Percentiles rank a stretch among this genome's conserved stretches.
Conservation (phyloP, 2,888 invertebrate species). For the Hoplodrina ambigua region DNA sequence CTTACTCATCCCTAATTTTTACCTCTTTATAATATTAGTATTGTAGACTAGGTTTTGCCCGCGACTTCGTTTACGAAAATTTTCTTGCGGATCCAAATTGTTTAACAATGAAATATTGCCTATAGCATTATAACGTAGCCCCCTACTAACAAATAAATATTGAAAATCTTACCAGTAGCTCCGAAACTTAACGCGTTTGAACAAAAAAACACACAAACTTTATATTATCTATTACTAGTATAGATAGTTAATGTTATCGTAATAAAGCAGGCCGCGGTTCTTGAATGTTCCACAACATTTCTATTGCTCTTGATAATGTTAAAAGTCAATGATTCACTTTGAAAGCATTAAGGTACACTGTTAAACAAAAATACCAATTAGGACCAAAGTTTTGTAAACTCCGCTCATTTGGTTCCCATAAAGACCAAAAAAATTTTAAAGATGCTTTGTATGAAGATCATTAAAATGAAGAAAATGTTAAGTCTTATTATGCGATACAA, state of each 20-base stretch:
- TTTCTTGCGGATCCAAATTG: too few species aligned
- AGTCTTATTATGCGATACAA: background rate
- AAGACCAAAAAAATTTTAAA: background rate
- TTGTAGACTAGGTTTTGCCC: too few species aligned
- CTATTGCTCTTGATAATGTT: background rate
- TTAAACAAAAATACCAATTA: slow-evolving; percentile 8
- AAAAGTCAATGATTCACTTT: slow-evolving; percentile 1
- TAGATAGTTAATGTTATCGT: slow-evolving; percentile 31
- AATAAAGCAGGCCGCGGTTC: slow-evolving; percentile 28
- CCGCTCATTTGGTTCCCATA: background rate
- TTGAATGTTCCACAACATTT: slow-evolving; percentile 36
- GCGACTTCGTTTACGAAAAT: too few species aligned
- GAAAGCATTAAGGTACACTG: background rate
- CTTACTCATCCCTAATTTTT: too few species aligned
- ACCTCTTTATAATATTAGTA: too few species aligned
- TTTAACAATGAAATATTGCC: too few species aligned
- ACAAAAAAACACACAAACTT: too few species aligned
- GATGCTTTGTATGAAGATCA: slow-evolving; percentile 3
- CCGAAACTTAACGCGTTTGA: too few species aligned
- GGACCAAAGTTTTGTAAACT: slow-evolving; percentile 3
- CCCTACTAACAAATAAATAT: too few species aligned
- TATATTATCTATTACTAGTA: too few species aligned
- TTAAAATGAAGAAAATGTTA: slow-evolving; percentile 5
- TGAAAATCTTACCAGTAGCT: too few species aligned
- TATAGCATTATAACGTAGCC: too few species aligned